phyloP scores from a whole-genome alignment of 2,888 invertebrate species.

The Tortricodes alternella region DNA sequence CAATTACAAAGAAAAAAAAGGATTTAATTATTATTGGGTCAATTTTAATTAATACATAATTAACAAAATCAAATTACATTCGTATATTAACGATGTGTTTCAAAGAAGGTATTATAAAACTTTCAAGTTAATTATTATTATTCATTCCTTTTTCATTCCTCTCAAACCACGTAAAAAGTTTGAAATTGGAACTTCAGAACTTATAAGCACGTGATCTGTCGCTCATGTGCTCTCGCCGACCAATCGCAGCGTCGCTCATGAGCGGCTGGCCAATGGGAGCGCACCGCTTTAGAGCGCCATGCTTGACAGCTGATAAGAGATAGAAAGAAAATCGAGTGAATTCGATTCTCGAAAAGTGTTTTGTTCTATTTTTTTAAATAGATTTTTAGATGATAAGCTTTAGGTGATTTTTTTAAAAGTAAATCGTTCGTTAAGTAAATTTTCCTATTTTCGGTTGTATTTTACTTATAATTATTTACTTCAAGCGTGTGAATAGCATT shows the following conservation, averaged over 20 bases:
- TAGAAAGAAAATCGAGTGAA: conserved; percentile 21
- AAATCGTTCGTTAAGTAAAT: too few species aligned
- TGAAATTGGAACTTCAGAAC: conserved; percentile 59
- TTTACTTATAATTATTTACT: too few species aligned
- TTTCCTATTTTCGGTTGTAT: too few species aligned
- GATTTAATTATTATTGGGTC: too few species aligned
- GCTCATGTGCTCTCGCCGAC: conserved; percentile 71
- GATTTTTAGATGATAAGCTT: not conserved
- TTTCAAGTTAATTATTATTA: too few species aligned
- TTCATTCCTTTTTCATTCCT: not conserved
- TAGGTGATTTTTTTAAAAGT: not conserved
- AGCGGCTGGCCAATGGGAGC: conserved; percentile 62
- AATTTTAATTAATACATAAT: too few species aligned
- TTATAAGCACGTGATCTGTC: conserved; percentile 79
- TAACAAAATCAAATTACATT: too few species aligned
- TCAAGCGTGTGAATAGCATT: too few species aligned
- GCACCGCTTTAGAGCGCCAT: conserved; percentile 68
- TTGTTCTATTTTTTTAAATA: not conserved
- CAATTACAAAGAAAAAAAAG: too few species aligned
- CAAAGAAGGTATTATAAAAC: too few species aligned
- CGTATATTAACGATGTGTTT: too few species aligned
- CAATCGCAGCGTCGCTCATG: conserved; percentile 72
- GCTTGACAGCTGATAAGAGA: conserved; percentile 76
- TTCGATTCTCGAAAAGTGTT: not conserved
- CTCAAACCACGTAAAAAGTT: conserved; percentile 59